Evolutionary conservation across 2,888 invertebrate species (phyloP).

Genomic region (Tetramorium bicarinatum): DNA sequence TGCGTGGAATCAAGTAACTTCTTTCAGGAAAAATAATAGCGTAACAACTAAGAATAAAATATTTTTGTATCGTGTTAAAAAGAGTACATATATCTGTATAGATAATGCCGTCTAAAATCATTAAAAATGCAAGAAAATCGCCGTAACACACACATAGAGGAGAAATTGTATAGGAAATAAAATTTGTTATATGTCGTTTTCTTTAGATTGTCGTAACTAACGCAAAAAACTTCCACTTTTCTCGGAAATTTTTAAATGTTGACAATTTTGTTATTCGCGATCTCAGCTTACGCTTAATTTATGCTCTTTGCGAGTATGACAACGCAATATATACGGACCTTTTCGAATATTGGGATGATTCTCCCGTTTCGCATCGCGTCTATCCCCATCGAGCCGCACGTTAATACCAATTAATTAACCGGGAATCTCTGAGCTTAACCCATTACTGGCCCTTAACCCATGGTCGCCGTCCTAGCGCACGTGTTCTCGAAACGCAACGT

Average conservation of each 20-base stretch:
- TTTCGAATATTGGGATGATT: slow-evolving; percentile 59
- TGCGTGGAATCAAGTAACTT: background rate
- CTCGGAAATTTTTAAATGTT: background rate
- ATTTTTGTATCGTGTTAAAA: background rate
- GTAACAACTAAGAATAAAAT: background rate
- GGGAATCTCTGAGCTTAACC: slow-evolving; percentile 74
- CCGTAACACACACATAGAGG: too few species aligned
- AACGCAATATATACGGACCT: slow-evolving; percentile 17
- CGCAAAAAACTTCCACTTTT: background rate
- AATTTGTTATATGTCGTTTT: background rate
- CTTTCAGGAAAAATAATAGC: background rate
- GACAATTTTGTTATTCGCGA: background rate
- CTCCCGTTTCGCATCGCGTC: slow-evolving; percentile 22
- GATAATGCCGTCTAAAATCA: background rate
- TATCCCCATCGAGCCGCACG: slow-evolving; percentile 58
- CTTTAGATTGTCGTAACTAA: background rate
- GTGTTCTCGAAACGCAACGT: slow-evolving; percentile 65
- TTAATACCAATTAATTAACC: slow-evolving; percentile 77
- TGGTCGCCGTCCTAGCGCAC: slow-evolving; percentile 61
- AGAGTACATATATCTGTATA: background rate
- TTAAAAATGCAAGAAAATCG: background rate
- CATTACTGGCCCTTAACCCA: slow-evolving; percentile 68
- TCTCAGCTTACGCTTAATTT: slow-evolving; percentile 6
- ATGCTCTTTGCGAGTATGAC: slow-evolving; percentile 9
- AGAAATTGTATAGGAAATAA: background rate